Conservation (phyloP, 2,797 vertebrate genomes). For the Streptopelia turtur region DNA sequence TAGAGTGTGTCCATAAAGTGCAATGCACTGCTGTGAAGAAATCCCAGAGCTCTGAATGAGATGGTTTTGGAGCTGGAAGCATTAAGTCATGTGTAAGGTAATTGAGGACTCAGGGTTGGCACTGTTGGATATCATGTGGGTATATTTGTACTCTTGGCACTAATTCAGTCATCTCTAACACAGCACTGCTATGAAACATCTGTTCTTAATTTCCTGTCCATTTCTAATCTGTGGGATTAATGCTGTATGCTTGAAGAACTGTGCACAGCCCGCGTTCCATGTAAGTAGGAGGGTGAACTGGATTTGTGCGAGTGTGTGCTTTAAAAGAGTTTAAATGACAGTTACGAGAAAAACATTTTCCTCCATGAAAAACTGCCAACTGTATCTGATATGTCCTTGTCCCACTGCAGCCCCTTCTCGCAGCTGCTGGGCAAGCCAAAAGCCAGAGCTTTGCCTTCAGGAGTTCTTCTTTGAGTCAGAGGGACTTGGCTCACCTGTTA, state of each 20-base stretch:
- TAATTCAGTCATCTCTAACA: conserved; percentile 17
- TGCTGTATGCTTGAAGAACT: not conserved
- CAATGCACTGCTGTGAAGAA: not conserved
- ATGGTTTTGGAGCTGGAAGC: conserved; percentile 9
- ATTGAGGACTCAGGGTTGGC: conserved; percentile 5
- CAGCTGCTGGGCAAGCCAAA: not conserved
- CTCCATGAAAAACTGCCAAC: not conserved
- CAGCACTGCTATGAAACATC: conserved; percentile 45
- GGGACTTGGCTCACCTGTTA: not conserved
- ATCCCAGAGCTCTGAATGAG: conserved; percentile 1
- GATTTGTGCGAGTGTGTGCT: not conserved
- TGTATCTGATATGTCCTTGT: not conserved
- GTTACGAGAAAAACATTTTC: not conserved
- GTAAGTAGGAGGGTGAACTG: not conserved
- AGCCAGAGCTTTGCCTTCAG: not conserved
- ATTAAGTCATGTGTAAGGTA: conserved; percentile 20
- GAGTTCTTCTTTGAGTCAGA: not conserved
- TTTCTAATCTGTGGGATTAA: conserved; percentile 61
- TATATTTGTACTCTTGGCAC: conserved; percentile 45
- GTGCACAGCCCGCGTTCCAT: not conserved
- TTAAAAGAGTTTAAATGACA: not conserved
- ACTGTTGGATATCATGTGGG: not conserved
- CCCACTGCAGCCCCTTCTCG: not conserved
- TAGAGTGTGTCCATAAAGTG: not conserved
- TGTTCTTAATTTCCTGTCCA: conserved; percentile 43